Evolutionary conservation across 2,888 invertebrate genomes (phyloP).

Genomic region (Globia sparganii): DNA sequence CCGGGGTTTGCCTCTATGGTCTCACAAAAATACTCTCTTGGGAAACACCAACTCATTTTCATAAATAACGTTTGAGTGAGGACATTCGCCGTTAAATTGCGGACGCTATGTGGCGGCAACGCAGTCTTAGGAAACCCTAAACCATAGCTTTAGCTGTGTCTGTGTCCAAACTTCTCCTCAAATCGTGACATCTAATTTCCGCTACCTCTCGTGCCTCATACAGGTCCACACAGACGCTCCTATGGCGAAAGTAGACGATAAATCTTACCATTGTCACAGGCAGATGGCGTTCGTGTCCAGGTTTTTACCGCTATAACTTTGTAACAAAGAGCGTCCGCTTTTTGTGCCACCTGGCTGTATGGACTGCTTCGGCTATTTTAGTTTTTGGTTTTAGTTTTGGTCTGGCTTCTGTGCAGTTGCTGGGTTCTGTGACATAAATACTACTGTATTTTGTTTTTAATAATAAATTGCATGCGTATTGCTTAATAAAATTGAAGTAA

Average conservation of each 20-base stretch:
- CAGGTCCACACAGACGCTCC: conserved; percentile 65
- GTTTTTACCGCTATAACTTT: conserved; percentile 85
- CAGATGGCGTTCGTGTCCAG: conserved; percentile 85
- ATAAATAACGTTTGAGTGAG: no score
- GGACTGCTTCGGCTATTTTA: conserved; percentile 59
- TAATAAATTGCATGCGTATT: background rate
- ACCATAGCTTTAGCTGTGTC: no score
- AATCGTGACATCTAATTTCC: conserved; percentile 1
- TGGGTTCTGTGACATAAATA: background rate
- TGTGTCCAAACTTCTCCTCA: no score
- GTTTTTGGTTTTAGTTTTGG: conserved; percentile 58
- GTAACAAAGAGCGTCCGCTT: conserved; percentile 79
- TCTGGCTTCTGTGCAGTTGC: conserved; percentile 22
- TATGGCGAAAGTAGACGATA: conserved; percentile 80
- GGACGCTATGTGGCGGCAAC: no score
- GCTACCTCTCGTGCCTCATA: conserved; percentile 52
- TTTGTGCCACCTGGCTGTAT: conserved; percentile 75
- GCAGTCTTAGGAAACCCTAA: no score
- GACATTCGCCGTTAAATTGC: no score
- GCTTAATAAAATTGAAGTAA: no score
- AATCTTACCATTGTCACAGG: conserved; percentile 85
- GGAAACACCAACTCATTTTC: no score
- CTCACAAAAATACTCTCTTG: no score
- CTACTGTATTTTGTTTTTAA: conserved; percentile 6
- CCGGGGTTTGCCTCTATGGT: no score